A percentile compares a stretch with the other conserved stretches of the same genome.
Evolutionary conservation across 2,113 vertebrate species (phyloP).

Genomic region (Varanus salvator): DNA sequence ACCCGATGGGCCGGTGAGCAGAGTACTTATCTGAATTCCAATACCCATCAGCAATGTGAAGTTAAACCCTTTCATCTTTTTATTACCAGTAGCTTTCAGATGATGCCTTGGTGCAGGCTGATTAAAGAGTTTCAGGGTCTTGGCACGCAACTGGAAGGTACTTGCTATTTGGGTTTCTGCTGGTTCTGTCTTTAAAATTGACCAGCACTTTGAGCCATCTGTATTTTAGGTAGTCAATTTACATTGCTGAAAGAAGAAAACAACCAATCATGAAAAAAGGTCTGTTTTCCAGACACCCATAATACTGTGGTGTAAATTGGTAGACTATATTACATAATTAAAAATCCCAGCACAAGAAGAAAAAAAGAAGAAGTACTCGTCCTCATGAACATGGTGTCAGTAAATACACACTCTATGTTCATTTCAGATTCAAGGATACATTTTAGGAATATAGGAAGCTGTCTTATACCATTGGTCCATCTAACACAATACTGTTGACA

Average conservation of each 20-base stretch:
- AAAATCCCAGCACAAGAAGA: not conserved
- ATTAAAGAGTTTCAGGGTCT: not conserved
- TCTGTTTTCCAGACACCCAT: not conserved
- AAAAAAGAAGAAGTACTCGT: not conserved
- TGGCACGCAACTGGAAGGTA: not conserved
- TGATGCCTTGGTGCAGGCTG: not conserved
- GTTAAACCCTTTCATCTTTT: not conserved
- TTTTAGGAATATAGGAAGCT: not conserved
- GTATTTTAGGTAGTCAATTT: not conserved
- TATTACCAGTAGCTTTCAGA: not conserved
- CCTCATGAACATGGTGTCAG: not conserved
- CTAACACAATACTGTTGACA: too few relatives aligned
- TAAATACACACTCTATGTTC: too few relatives aligned
- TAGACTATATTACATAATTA: not conserved
- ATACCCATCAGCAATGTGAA: not conserved
- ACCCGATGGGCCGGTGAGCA: not conserved
- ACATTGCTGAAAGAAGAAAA: not conserved
- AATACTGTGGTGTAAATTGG: not conserved
- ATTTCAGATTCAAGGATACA: too few relatives aligned
- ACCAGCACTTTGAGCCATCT: not conserved
- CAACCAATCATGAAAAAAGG: not conserved
- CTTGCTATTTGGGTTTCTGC: not conserved
- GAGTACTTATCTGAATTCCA: not conserved
- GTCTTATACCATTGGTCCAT: too few relatives aligned
- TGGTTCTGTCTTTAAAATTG: conserved; percentile 16